phyloP scores from a whole-genome alignment of 1,140 invertebrate genomes.

The Drosophila navojoa region DNA sequence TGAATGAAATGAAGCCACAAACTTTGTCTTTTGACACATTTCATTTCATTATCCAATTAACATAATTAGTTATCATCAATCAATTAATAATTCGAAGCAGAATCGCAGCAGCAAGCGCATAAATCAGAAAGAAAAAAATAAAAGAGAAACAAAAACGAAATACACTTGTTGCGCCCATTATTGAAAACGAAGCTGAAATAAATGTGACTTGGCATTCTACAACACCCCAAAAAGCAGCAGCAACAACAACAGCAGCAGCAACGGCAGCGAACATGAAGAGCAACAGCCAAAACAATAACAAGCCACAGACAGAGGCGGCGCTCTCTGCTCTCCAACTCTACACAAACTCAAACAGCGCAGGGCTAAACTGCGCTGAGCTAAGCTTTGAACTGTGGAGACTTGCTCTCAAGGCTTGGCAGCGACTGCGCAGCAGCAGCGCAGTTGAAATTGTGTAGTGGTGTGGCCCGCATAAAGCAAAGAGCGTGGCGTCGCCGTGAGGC shows the following conservation, averaged over 20 bases:
- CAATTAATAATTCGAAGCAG: conserved; percentile 78
- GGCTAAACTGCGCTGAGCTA: conserved; percentile 54
- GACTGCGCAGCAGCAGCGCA: conserved; percentile 29
- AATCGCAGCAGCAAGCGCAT: conserved; percentile 51
- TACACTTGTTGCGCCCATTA: conserved; percentile 78
- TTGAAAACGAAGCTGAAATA: conserved; percentile 64
- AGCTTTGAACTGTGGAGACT: conserved; percentile 62
- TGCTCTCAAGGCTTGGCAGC: conserved; percentile 20
- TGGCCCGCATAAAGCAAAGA: conserved; percentile 39
- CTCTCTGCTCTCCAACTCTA: conserved; percentile 62
- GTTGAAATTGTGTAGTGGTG: conserved; percentile 36
- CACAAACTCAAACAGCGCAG: conserved; percentile 33
- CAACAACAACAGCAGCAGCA: conserved; percentile 22
- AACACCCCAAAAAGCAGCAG: conserved; percentile 42
- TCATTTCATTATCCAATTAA: conserved; percentile 80
- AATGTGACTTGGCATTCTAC: conserved; percentile 65
- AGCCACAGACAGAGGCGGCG: conserved; percentile 52
- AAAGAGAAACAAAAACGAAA: conserved; percentile 39
- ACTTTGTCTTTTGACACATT: conserved; percentile 68
- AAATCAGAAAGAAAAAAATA: conserved; percentile 64
- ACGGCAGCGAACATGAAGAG: conserved; percentile 24
- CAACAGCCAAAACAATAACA: conserved; percentile 74
- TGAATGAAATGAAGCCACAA: conserved; percentile 46
- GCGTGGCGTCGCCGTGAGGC: conserved; percentile 36
- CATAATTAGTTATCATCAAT: conserved; percentile 82